Conservation (phyloP, 2,797 vertebrate genomes). For the Ispidina lecontei region DNA sequence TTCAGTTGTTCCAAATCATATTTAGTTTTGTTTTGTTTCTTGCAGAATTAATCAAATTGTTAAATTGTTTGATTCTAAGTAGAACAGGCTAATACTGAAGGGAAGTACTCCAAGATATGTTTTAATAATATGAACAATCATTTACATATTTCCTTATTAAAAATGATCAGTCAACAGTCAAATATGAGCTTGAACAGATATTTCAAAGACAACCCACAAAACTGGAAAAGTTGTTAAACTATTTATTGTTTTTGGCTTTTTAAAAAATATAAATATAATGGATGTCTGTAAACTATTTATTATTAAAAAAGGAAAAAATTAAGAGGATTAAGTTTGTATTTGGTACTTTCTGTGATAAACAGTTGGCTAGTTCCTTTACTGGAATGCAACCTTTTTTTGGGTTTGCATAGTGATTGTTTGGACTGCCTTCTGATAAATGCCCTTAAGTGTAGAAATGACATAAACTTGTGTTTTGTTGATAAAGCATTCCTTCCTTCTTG, state of each 20-base stretch:
- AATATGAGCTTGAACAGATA: not conserved
- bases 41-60: not conserved
- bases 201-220: not conserved
- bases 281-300: not conserved
- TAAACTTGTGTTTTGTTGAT: not conserved
- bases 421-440: too few species aligned
- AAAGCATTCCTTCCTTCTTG: not conserved
- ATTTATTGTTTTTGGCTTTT: not conserved
- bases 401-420: not conserved
- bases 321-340: not conserved
- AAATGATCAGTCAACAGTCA: not conserved
- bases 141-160: not conserved
- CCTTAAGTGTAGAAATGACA: accelerated
- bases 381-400: not conserved
- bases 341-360: not conserved
- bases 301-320: not conserved
- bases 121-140: not conserved
- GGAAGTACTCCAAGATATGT: not conserved
- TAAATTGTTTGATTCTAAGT: not conserved
- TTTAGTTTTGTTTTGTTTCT: not conserved
- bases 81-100: not conserved
- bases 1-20: not conserved
- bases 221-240: not conserved
- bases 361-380: not conserved
- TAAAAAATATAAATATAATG: not conserved